These are phyloP conservation scores for Leptodactylus fallax DNA, from an alignment of 2,797 vertebrate species.

Conservation along the genomic window DNA sequence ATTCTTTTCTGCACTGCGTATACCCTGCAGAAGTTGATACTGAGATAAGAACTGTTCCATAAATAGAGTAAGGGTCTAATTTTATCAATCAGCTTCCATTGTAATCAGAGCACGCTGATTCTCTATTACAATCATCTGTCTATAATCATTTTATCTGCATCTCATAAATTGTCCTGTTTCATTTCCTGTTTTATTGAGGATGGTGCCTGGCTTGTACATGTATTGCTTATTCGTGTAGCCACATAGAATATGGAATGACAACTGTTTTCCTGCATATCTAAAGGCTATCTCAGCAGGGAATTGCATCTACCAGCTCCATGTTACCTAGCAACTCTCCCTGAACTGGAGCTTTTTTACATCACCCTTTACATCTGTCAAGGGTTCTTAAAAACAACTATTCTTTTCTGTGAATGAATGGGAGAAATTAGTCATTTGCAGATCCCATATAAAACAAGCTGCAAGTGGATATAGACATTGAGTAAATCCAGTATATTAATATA, in stretches of 20 bases:
- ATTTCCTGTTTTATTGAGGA: neutral
- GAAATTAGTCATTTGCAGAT: slow-evolving; percentile 14
- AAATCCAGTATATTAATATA: neutral
- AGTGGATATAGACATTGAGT: neutral
- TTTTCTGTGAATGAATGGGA: slow-evolving; percentile 76
- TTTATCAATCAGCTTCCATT: neutral
- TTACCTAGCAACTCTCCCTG: slow-evolving; percentile 90
- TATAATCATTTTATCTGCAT: neutral
- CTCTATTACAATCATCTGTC: neutral
- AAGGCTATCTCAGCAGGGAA: slow-evolving; percentile 72
- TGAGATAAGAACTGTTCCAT: slow-evolving; percentile 4
- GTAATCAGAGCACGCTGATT: neutral
- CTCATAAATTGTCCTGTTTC: neutral
- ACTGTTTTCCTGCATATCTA: slow-evolving; percentile 63
- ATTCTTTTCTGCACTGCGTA: neutral
- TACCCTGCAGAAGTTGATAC: neutral
- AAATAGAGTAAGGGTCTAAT: neutral
- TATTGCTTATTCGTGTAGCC: slow-evolving; percentile 65
- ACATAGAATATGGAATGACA: slow-evolving; percentile 59
- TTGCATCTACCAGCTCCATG: slow-evolving; percentile 76
- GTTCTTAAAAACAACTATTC: slow-evolving; percentile 75
- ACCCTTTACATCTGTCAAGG: slow-evolving; percentile 71
- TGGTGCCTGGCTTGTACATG: neutral
- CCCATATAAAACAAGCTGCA: neutral
- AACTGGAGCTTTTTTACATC: slow-evolving; percentile 76